Evolutionary conservation across 2,797 vertebrate genomes (phyloP).

Genomic region (Myripristis murdjan): DNA sequence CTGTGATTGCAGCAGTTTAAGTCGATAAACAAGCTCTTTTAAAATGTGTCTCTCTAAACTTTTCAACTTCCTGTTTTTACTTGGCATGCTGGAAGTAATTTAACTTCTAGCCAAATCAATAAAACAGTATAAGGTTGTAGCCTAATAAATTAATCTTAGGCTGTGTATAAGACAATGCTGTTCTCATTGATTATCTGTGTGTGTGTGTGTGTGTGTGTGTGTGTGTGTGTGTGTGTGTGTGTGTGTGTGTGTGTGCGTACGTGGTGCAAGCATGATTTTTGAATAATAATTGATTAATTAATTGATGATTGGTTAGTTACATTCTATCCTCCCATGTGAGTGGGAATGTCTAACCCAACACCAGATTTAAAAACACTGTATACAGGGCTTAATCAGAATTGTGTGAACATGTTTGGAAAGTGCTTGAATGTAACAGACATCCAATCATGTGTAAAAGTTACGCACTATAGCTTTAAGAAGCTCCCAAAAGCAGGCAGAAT

Average conservation of each 20-base stretch:
- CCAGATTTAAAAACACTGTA: too few relatives aligned
- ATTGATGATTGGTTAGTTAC: too few relatives aligned
- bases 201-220: constrained; percentile 3
- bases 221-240: neutral
- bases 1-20: neutral
- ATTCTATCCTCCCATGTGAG: too few relatives aligned
- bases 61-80: constrained; percentile 3
- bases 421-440: too few relatives aligned
- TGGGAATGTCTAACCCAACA: too few relatives aligned
- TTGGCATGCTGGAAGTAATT: neutral
- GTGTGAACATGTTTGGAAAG: too few relatives aligned
- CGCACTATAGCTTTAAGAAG: too few relatives aligned
- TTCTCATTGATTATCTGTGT: neutral
- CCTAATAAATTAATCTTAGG: neutral
- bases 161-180: constrained; percentile 9
- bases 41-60: constrained; percentile 13
- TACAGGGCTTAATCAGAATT: too few relatives aligned
- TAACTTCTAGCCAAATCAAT: constrained; percentile 13
- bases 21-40: constrained; percentile 7
- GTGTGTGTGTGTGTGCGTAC: constrained; percentile 8
- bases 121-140: neutral
- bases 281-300: too few relatives aligned
- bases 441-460: too few relatives aligned
- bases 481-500: too few relatives aligned
- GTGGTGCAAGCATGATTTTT: too few relatives aligned